Percentiles rank a stretch among this genome's conserved stretches.
Conservation (phyloP, 2,797 vertebrate genomes). For the Enteromius paludinosus region DNA sequence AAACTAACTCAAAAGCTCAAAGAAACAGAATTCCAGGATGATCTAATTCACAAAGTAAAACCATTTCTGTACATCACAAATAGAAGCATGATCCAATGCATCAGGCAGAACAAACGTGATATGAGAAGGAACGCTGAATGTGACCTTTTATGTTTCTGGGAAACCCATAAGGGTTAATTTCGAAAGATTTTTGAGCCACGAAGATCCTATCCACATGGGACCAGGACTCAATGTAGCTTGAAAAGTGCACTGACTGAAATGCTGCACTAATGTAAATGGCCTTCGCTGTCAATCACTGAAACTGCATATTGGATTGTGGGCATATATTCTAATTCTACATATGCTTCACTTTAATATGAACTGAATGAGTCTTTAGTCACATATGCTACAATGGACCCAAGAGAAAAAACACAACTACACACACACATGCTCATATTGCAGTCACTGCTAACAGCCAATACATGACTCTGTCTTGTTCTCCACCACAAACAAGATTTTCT, state of each 20-base stretch:
- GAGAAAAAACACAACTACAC: not conserved
- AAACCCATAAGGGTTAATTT: not conserved
- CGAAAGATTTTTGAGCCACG: not conserved
- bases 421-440: conserved; percentile 11
- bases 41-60: not conserved
- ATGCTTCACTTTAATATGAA: conserved; percentile 2
- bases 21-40: not conserved
- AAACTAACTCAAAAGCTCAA: not conserved
- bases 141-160: not conserved
- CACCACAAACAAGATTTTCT: conserved; percentile 30
- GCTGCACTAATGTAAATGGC: conserved; percentile 22
- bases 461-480: not conserved
- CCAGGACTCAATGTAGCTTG: conserved; percentile 17
- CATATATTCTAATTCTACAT: conserved; percentile 7
- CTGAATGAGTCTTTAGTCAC: not conserved
- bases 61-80: not conserved
- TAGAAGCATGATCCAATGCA: not conserved
- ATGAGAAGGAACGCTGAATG: not conserved
- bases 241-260: conserved; percentile 38
- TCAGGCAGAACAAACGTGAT: not conserved
- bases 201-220: not conserved
- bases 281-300: not conserved
- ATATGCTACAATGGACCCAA: not conserved
- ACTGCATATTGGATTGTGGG: not conserved
- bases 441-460: conserved; percentile 35